Conservation (phyloP, 1,140 invertebrate genomes). For the Trichonephila clavipes region DNA sequence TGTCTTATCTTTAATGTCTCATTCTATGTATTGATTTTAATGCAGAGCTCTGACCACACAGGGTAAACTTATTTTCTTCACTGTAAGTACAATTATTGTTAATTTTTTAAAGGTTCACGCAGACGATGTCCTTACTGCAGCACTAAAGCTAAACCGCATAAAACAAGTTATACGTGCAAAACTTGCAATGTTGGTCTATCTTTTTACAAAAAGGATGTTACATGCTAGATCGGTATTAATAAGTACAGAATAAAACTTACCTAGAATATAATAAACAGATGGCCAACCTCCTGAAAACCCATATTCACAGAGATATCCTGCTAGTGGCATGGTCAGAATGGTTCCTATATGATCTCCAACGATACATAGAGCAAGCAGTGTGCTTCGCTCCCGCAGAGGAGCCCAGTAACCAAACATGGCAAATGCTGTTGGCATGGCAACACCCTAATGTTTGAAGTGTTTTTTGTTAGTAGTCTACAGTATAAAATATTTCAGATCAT, state of each 20-base stretch:
- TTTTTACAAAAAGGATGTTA: neutral
- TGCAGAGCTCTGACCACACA: too few relatives aligned
- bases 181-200: neutral
- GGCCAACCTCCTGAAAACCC: slow-evolving; percentile 84
- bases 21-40: too few relatives aligned
- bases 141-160: neutral
- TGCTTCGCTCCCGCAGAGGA: slow-evolving; percentile 63
- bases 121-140: neutral
- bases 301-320: slow-evolving; percentile 80
- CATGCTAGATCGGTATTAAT: too few relatives aligned
- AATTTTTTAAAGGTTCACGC: neutral
- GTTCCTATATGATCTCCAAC: slow-evolving; percentile 79
- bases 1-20: too few relatives aligned
- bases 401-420: slow-evolving; percentile 80
- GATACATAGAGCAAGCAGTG: slow-evolving; percentile 60
- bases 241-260: slow-evolving; percentile 79
- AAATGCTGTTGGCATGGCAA: slow-evolving; percentile 80
- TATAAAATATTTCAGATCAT: neutral
- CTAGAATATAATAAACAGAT: slow-evolving; percentile 87
- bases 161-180: neutral
- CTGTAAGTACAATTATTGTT: too few relatives aligned
- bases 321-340: slow-evolving; percentile 78
- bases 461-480: neutral
- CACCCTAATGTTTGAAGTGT: slow-evolving; percentile 77
- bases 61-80: too few relatives aligned